phyloP scores from a whole-genome alignment of 2,797 vertebrate species.

The Sylvilagus floridanus region DNA sequence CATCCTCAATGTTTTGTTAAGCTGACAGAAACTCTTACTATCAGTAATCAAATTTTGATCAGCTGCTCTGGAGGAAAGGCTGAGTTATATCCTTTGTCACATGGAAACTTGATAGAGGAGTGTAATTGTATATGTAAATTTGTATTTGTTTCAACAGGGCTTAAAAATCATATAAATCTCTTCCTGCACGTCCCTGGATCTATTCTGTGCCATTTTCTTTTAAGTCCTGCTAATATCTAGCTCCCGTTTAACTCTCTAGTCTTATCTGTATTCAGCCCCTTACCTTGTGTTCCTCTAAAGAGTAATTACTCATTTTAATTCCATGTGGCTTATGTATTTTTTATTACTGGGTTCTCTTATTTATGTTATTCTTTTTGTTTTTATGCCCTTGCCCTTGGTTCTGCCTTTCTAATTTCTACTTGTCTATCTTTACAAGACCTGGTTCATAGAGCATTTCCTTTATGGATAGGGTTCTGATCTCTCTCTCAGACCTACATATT shows the following conservation, averaged over 20 bases:
- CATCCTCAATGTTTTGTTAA: neutral
- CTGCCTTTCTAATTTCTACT: slow-evolving; percentile 39
- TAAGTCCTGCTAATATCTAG: neutral
- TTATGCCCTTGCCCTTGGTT: neutral
- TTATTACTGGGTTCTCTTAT: neutral
- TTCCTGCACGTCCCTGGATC: neutral
- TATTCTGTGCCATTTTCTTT: neutral
- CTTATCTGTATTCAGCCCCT: neutral
- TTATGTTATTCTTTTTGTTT: neutral
- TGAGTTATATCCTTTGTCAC: neutral
- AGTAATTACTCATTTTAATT: slow-evolving; percentile 11
- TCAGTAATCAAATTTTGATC: neutral
- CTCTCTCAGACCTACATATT: neutral
- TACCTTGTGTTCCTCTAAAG: neutral
- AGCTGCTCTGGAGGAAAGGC: neutral
- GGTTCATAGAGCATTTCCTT: slow-evolving; percentile 5
- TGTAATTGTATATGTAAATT: neutral
- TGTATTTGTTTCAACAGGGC: neutral
- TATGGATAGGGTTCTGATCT: neutral
- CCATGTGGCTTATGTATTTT: neutral
- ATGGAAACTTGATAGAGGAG: neutral
- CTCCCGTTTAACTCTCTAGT: neutral
- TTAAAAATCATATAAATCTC: neutral
- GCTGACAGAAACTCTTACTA: neutral
- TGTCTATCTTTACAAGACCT: neutral